Evolutionary conservation across 1,140 invertebrate genomes (phyloP), one percentile per base, ranked within the genome.

Genomic region (Calycopis cecrops): DNA sequence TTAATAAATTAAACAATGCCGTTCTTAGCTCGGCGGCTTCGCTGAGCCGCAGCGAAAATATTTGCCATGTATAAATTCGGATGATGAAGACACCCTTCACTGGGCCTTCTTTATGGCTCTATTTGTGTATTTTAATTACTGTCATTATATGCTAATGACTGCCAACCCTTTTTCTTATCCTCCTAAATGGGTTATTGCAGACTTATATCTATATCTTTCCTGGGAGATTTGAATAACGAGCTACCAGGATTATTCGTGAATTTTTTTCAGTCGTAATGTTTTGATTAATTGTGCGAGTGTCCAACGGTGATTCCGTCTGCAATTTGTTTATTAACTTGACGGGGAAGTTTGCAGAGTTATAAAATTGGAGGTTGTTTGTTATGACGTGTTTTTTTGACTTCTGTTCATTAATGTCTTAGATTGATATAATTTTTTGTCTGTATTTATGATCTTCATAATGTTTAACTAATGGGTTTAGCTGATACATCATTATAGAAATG

Each of bases 121-220:
- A 88, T 88, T 88, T 88, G 86, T 88, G 84, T 88, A 88, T 88
- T 88, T 88, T 88, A 88, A 88, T 88, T 88, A 88, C 87, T 79
- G 83, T 88, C 86, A 88, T 88, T 88, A 88, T 88, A 88, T 88
- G 85, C 85, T 88, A 88, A 88, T 85, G 87, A 87, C 83, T 79
- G 73, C 75, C 80, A 85, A 88, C 85, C 86, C 87, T 88, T 88
- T 88, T 88, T 88, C 87, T 88, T 88, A 88, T 86, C 86, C 86
- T 76, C 56, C 76, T 69, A 77, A 87, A 87, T 85, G 81, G 84
- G 77, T 83, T 84, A 85, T 81, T 73, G 71, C 78, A 71, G 78
- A 71, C 71, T 85, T 85, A 81, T 85, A 87, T 83, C 75, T 87
- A 73, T 78, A 79, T 78, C 57, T 67, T 54, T 53, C 73, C 70